Evolutionary conservation across 2,113 vertebrate genomes (phyloP), one percentile per base, ranked within the genome.

Genomic region (Sigmodon hispidus): DNA sequence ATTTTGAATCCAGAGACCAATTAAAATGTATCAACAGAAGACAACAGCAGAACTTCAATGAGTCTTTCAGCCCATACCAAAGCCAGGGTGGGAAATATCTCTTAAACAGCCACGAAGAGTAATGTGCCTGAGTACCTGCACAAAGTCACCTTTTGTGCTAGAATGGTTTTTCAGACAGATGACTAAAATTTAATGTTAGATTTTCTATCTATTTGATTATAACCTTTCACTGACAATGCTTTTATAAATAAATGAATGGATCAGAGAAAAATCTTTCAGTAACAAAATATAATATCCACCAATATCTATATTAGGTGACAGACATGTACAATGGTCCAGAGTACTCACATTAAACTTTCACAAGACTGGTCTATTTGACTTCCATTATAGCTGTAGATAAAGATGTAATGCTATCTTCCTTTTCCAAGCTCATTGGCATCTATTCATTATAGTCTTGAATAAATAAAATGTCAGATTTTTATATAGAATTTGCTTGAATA

Each of bases 401-500:
- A 85, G 43, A 16, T 69, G 3, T 45, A 57, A 1, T 43, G 19
- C 69, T 84, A 8, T 52, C 57, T 77, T 80, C 31, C 12, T 93
- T 89, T 94, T 12, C 22, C 17, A 52, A 63, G 72, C 34, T 83
- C 36, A 57, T n/a, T 84, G n/a, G 91, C 75, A 89, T 59, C 50
- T 90, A 91, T 93, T 87, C 26, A 73, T 91, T 89, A 88, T n/a
- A 93, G 90, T 57, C 1, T 12, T 75, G 50, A 52, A 36, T 59
- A 94, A 94, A 96, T 40, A 94, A 95, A 96, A 95, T 90, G 79
- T 85, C 61, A 87, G 73, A 84, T 65, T 24, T 79, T 91, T 79
- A 76, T 43, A 72, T 21, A 93, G 72, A 95, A 76, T 43, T 87
- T 73, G 43, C 84, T 67, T 92, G 45, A 93, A 80, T 88, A 93